Base-by-base conservation (phyloP, 2,113 vertebrate species). In the Microcebus tavaratra region DNA sequence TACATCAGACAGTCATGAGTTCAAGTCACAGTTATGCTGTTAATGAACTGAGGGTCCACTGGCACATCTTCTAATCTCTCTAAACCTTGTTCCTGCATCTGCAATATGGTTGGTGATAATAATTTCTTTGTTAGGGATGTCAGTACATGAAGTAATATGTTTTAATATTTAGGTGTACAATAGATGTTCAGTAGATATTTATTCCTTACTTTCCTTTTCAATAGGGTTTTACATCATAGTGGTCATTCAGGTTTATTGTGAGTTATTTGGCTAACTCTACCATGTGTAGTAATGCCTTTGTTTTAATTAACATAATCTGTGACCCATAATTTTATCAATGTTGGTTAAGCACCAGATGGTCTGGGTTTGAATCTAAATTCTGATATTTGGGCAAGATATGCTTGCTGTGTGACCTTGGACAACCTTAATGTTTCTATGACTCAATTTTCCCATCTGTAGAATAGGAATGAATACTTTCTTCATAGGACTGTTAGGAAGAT, bases 101-200 rank as follows among this genome's bases (percentile, higher is more conserved):
- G 8, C 17, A 53, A 42, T n/a, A 36, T 3, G 27, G 53, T 8
- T 3, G 27, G 53, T 8, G 3, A 45, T 1, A n/a, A 57, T 63
- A 50, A 72, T 84, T 8, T 42, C 8, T 73, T 42, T 67, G 48
- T 27, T 39, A 14, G 9, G 7, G 21, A 3, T 53, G n/a, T 15
- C 8, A 63, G 27, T 34, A 2, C 10, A 57, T 50, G 63, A 82
- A 57, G 21, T 12, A 57, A 2, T 23, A 88, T 39, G 10, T 45
- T 83, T 86, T 67, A 72, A 79, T 53, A 67, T 95, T 17, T 55
- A 42, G 6, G 21, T 78, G 78, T 36, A 88, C 65, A 90, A 15
- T 59, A 36, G 8, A 36, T 27, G 6, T 79, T 68, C 20, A n/a
- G n/a, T 34, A 85, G 67, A 50, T 42, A 91, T 50, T 29, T 48